Conservation (phyloP, 2,113 vertebrate species). For the Geococcyx californianus region DNA sequence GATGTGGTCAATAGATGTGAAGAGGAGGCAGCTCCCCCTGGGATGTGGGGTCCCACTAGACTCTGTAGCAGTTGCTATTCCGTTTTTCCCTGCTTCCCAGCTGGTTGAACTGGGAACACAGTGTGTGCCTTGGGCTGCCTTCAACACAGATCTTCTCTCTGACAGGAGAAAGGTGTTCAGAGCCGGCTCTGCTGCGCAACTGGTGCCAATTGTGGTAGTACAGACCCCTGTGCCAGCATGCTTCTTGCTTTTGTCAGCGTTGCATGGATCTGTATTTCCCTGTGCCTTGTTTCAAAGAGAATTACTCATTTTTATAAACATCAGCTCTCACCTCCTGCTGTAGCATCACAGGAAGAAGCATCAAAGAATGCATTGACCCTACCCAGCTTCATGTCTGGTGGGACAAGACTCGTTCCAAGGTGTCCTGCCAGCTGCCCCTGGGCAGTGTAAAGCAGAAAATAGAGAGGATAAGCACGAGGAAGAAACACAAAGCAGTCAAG, state of each 20-base stretch:
- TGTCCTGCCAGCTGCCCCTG: background rate
- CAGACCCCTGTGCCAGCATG: accelerated
- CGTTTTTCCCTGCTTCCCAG: too few relatives aligned
- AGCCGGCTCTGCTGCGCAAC: background rate
- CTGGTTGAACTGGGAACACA: too few relatives aligned
- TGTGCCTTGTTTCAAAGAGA: background rate
- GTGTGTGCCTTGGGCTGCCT: too few relatives aligned
- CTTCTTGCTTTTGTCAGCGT: background rate
- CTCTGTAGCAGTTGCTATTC: too few relatives aligned
- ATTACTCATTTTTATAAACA: background rate
- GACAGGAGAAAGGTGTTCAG: background rate
- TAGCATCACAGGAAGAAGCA: background rate
- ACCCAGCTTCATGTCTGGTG: background rate
- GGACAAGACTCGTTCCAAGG: background rate
- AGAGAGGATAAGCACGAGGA: background rate
- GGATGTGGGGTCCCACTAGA: background rate
- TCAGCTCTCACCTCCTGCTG: background rate
- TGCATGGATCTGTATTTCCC: background rate
- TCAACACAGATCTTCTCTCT: background rate
- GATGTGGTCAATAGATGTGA: too few relatives aligned
- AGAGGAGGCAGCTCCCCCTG: background rate
- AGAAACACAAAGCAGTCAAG: background rate
- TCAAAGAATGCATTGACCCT: background rate
- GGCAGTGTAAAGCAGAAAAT: background rate
- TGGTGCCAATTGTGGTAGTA: accelerated